Evolutionary conservation across 2,888 invertebrate genomes (phyloP).

Genomic region (Conops quadrifasciatus): DNA sequence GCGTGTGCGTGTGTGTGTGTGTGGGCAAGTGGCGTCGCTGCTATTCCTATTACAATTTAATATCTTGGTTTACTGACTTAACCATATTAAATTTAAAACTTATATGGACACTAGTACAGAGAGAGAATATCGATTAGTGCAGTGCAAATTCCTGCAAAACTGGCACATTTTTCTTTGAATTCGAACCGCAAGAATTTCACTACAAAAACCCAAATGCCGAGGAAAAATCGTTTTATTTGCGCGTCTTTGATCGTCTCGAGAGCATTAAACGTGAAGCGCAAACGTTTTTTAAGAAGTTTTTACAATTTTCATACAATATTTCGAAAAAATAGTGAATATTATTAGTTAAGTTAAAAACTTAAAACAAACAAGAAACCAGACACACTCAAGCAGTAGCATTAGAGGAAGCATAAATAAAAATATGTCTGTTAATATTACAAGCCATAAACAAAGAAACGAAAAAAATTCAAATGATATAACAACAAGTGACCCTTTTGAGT

Average conservation of each 20-base stretch:
- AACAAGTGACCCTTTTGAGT: constrained; percentile 41
- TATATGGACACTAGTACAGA: constrained; percentile 35
- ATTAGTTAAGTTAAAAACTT: background rate
- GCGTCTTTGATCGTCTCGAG: background rate
- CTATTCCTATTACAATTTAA: background rate
- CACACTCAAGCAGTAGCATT: background rate
- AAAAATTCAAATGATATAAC: constrained; percentile 31
- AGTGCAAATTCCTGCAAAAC: constrained; percentile 40
- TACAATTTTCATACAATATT: background rate
- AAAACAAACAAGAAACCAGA: background rate
- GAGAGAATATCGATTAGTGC: constrained; percentile 35
- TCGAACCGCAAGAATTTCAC: constrained; percentile 29
- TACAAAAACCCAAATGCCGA: constrained; percentile 26
- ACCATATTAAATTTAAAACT: constrained; percentile 47
- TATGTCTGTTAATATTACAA: background rate
- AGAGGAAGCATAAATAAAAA: background rate
- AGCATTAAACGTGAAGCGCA: background rate
- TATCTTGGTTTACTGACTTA: constrained; percentile 21
- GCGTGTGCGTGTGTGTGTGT: constrained; percentile 9
- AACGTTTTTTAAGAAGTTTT: background rate
- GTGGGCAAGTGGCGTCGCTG: background rate
- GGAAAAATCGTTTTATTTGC: constrained; percentile 26
- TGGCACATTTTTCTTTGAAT: constrained; percentile 35
- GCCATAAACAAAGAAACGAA: constrained; percentile 4
- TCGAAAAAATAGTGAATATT: background rate